phyloP scores from a whole-genome alignment of 1,140 invertebrate species.

The Periplaneta americana region DNA sequence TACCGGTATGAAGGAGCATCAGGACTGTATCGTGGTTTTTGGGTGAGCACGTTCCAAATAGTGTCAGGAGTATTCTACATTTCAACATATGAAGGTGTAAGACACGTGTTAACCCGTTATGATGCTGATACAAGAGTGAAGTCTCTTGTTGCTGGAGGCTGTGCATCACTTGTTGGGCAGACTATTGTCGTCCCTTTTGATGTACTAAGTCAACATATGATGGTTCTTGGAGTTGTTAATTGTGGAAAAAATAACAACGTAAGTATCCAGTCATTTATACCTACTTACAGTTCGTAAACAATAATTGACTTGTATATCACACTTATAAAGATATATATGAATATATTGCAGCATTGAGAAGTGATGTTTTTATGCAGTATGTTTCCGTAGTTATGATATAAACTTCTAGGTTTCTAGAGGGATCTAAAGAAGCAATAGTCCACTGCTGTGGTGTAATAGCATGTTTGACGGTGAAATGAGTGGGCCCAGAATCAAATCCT shows the following conservation, averaged over 20 bases:
- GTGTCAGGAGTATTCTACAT: constrained; percentile 91
- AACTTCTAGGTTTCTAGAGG: too few species aligned
- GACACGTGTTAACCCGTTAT: constrained; percentile 67
- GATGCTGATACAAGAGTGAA: constrained; percentile 55
- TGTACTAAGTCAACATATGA: constrained; percentile 92
- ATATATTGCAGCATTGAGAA: too few species aligned
- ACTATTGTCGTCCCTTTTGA: constrained; percentile 96
- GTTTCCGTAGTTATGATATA: too few species aligned
- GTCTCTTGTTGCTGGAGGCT: constrained; percentile 75
- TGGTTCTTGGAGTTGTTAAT: constrained; percentile 75
- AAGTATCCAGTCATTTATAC: background rate
- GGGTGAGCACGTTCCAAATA: constrained; percentile 83
- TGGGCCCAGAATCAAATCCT: too few species aligned
- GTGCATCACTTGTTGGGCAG: constrained; percentile 88
- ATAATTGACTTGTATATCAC: too few species aligned
- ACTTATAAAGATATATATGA: too few species aligned
- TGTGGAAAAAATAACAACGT: constrained; percentile 1
- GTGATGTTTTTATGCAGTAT: too few species aligned
- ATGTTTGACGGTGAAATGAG: too few species aligned
- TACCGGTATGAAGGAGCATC: constrained; percentile 77
- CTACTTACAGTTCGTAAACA: too few species aligned
- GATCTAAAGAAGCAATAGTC: too few species aligned
- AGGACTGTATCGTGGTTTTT: constrained; percentile 93
- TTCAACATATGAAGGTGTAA: constrained; percentile 88
- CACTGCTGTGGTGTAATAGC: too few species aligned